A percentile compares a stretch with the other conserved stretches of the same genome.
These are phyloP conservation scores for Antechinus stuartii DNA, from an alignment of 2,113 vertebrate species.

Conservation along the genomic window DNA sequence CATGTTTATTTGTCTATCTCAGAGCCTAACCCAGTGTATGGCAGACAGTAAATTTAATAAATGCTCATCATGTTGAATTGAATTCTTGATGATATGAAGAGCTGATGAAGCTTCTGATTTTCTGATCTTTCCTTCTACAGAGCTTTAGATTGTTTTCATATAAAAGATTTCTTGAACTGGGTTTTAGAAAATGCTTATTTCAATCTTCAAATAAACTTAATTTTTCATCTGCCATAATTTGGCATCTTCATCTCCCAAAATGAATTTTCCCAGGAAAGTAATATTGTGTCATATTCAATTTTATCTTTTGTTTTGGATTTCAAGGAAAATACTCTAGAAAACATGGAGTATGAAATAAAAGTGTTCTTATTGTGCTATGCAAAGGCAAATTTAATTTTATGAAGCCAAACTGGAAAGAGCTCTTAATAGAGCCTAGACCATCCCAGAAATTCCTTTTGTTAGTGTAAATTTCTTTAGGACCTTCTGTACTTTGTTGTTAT, in stretches of 20 bases:
- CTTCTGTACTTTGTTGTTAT: conserved; percentile 75
- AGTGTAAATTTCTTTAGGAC: conserved; percentile 65
- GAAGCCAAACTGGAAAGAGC: conserved; percentile 29
- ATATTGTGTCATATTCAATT: not conserved
- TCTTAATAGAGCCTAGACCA: not conserved
- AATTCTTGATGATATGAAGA: not conserved
- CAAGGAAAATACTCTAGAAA: not conserved
- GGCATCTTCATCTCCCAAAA: not conserved
- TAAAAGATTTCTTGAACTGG: not conserved
- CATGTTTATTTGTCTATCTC: not conserved
- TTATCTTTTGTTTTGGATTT: conserved; percentile 18
- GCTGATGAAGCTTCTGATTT: not conserved
- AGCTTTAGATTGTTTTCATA: conserved; percentile 7
- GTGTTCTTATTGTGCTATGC: conserved; percentile 48
- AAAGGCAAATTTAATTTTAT: conserved; percentile 52
- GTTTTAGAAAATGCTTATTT: conserved; percentile 1
- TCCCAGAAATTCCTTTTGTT: conserved; percentile 74
- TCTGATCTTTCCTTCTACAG: not conserved
- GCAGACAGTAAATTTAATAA: not conserved
- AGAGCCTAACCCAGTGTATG: not conserved
- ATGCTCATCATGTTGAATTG: not conserved
- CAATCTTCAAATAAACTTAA: not conserved
- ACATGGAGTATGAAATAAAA: not conserved
- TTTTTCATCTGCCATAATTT: not conserved
- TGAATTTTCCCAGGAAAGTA: not conserved